Percentiles rank a stretch among this genome's conserved stretches.
These are phyloP conservation scores for Metaphire vulgaris DNA, from an alignment of 1,140 invertebrate genomes.

Conservation along the genomic window DNA sequence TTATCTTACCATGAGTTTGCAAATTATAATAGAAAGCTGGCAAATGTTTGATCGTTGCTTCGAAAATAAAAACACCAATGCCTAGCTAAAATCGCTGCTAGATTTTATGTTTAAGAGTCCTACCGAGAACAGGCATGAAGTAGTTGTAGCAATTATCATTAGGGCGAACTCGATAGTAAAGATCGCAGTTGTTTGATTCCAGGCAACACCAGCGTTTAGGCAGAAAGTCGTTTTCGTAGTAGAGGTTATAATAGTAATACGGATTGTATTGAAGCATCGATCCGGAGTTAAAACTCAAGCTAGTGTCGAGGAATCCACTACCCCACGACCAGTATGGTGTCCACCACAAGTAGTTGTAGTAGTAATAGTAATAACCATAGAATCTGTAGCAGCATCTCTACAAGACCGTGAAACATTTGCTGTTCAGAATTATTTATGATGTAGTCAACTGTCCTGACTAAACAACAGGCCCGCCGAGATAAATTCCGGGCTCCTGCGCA, in stretches of 20 bases:
- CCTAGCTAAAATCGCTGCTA: no score
- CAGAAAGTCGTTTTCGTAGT: constrained; percentile 9
- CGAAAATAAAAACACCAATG: no score
- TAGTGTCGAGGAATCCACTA: constrained; percentile 7
- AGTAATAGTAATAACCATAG: constrained; percentile 10
- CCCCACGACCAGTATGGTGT: constrained; percentile 12
- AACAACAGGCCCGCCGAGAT: no score
- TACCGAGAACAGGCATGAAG: constrained; percentile 3
- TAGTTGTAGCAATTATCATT: constrained; percentile 7
- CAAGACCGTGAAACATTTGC: no score
- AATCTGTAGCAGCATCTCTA: background rate
- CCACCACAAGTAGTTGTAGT: constrained; percentile 8
- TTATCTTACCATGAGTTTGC: no score
- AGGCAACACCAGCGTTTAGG: constrained; percentile 23
- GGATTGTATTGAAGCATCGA: constrained; percentile 13
- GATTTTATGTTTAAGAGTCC: no score
- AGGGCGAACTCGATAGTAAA: constrained; percentile 21
- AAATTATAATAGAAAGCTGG: no score
- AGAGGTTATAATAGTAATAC: constrained; percentile 2
- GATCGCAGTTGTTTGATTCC: constrained; percentile 24
- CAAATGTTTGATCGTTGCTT: no score
- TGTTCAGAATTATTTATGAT: no score
- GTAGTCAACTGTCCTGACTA: no score
- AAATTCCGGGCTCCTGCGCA: no score
- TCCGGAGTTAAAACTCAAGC: background rate